Evolutionary conservation across 2,797 vertebrate species (phyloP).

Genomic region (Gila robusta): DNA sequence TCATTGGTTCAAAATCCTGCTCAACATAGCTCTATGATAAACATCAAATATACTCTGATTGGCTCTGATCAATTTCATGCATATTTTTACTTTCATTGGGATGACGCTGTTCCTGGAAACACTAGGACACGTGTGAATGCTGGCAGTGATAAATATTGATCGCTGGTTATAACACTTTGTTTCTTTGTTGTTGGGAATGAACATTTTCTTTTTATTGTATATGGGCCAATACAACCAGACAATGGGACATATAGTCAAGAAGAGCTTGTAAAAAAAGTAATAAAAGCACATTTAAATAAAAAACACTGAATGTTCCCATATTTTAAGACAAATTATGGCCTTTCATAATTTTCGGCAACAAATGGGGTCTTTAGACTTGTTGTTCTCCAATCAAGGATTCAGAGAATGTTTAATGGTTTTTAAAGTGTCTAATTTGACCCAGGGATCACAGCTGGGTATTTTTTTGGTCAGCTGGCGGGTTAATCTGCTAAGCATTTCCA

Average conservation of each 20-base stretch:
- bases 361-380: not conserved
- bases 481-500: constrained; percentile 15
- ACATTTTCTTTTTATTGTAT: not conserved
- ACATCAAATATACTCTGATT: no score
- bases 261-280: not conserved
- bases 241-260: not conserved
- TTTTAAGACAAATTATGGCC: not conserved
- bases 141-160: no score
- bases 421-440: not conserved
- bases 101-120: no score
- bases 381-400: constrained; percentile 7
- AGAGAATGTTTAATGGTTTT: not conserved
- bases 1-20: no score
- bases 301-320: not conserved
- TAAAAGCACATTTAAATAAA: not conserved
- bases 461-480: not conserved
- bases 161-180: no score
- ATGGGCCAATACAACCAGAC: not conserved
- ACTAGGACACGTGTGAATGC: no score
- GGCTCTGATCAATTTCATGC: no score
- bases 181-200: no score
- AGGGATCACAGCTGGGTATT: not conserved
- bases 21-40: no score
- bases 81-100: no score
- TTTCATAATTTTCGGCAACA: not conserved